phyloP scores from a whole-genome alignment of 1,140 invertebrate species.

The Pantala flavescens region DNA sequence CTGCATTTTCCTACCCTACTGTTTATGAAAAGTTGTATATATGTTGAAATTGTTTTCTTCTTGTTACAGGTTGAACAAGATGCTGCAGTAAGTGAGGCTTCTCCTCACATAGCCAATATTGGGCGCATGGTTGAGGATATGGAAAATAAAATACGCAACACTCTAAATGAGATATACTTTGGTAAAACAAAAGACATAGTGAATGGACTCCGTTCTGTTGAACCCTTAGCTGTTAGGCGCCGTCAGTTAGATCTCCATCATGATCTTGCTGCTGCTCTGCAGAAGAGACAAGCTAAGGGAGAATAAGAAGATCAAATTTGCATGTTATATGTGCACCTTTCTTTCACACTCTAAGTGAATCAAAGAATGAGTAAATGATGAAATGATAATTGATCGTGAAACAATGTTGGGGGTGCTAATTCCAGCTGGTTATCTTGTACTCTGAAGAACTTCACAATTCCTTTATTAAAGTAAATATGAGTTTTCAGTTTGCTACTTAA shows the following conservation, averaged over 20 bases:
- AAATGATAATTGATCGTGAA: no score
- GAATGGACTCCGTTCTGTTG: conserved; percentile 85
- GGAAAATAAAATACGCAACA: conserved; percentile 99
- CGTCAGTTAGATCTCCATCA: conserved; percentile 73
- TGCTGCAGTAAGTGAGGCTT: conserved; percentile 74
- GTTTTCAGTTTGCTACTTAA: not conserved
- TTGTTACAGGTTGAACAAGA: conserved; percentile 75
- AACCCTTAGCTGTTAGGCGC: conserved; percentile 70
- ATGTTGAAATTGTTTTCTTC: no score
- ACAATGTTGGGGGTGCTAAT: not conserved
- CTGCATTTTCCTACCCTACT: no score
- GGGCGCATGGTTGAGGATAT: conserved; percentile 94
- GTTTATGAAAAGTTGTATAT: no score
- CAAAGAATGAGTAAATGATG: not conserved
- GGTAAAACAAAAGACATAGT: conserved; percentile 99
- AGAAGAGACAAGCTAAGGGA: conserved; percentile 58
- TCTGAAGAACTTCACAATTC: not conserved
- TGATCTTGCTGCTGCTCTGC: conserved; percentile 72
- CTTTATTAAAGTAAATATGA: not conserved
- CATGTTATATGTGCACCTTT: not conserved
- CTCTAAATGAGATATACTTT: conserved; percentile 98
- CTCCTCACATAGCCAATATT: conserved; percentile 97
- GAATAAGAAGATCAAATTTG: conserved; percentile 12
- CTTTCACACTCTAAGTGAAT: not conserved
- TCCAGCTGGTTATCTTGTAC: not conserved